Percentiles rank a stretch among this genome's conserved stretches.
phyloP scores from a whole-genome alignment of 2,113 vertebrate genomes.

The Tonatia bakeri region DNA sequence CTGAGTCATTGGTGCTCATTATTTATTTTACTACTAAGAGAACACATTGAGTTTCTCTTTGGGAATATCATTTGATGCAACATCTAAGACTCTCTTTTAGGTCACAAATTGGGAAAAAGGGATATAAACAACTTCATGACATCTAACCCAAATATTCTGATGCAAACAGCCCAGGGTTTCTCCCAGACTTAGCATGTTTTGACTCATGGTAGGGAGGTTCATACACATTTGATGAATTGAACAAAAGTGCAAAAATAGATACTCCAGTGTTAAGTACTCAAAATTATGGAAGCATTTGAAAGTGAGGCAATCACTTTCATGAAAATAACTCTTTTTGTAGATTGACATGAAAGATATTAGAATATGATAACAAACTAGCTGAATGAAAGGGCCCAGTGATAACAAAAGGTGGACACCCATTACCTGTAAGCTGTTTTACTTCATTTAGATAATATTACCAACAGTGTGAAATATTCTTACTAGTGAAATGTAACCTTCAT shows the following conservation, averaged over 20 bases:
- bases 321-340: not conserved
- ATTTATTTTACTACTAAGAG: not conserved
- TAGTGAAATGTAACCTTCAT: not conserved
- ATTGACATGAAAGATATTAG: not conserved
- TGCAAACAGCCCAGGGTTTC: no score
- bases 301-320: not conserved
- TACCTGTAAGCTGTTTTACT: not conserved
- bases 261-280: not conserved
- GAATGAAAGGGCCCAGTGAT: not conserved
- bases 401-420: not conserved
- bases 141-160: not conserved
- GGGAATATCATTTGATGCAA: not conserved
- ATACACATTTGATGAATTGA: not conserved
- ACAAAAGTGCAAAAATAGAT: not conserved
- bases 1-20: not conserved
- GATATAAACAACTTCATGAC: not conserved
- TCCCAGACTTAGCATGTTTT: not conserved
- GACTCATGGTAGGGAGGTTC: not conserved
- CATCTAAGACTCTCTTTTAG: not conserved
- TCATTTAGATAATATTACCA: not conserved
- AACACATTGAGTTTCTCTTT: not conserved
- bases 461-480: not conserved
- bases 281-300: not conserved
- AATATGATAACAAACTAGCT: not conserved
- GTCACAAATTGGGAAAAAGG: not conserved